Base-by-base conservation (phyloP, 2,797 vertebrate genomes). In the Gorsachius magnificus region DNA sequence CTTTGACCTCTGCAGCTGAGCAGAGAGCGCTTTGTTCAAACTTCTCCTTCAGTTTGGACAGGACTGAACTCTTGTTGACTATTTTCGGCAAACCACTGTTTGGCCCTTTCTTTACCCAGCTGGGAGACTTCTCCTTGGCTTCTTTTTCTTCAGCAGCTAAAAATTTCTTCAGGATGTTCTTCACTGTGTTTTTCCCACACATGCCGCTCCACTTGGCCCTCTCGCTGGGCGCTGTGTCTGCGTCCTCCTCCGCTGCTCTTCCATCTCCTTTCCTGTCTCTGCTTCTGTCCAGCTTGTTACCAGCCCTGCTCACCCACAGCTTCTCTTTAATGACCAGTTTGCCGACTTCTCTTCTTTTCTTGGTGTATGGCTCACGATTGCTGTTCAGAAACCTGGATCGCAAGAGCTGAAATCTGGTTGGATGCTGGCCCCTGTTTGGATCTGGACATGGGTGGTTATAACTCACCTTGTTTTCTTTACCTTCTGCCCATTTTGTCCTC, bases 331-430 rank as follows among this genome's bases (percentile, higher is more conserved):
- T 93, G 76, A 97, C 96, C 87, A 99, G 97, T 86, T 97, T 96
- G 60, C 99, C 99, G 1, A 99, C 99, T 83, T 99, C 98, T 92
- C 98, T 98, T 81, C 98, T 98, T 83, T 97, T 98, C 83, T 98
- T 98, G 84, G 97, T 96, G 33, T 92, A 96, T 0, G 98, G 97
- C 96, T 98, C 99, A 0, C 98, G 98, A 46, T 98, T 98, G 25
- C 88, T 94, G 81, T 98, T 98, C 91, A 98, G 97, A 97, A 99
- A 99, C 97, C 98, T 99, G 87, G 99, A 98, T 57, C 98, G 98
- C 61, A 99, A 97, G 68, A 99, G 98, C 96, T 99, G 99, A 97
- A 99, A 99, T 81, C 98, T 97, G 3, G 98, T 99, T 7, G 99
- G 98, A 26, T 95, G 28, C 33, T 68, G 95, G 79, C 8, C 69